Evolutionary conservation across 2,113 vertebrate species (phyloP).

Genomic region (Corvus cornix): DNA sequence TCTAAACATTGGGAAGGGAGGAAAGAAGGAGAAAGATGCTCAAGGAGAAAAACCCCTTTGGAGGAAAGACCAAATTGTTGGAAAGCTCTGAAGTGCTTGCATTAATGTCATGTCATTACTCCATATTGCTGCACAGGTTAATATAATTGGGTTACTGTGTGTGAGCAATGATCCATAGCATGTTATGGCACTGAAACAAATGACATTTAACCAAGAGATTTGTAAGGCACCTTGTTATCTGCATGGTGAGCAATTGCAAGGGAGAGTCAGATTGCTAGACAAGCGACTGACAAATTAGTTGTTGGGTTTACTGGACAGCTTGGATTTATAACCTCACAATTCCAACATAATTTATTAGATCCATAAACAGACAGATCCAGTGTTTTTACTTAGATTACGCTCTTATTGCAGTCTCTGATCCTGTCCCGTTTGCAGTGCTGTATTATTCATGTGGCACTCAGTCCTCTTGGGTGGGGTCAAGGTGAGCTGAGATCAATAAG

Average conservation of each 20-base stretch:
- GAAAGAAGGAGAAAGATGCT: neutral
- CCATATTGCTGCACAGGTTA: constrained; percentile 79
- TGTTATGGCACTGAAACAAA: constrained; percentile 85
- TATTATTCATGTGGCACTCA: constrained; percentile 53
- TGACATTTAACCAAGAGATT: constrained; percentile 86
- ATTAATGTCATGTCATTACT: constrained; percentile 83
- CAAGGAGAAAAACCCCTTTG: constrained; percentile 46
- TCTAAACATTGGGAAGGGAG: neutral
- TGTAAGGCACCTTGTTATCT: constrained; percentile 84
- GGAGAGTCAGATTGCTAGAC: constrained; percentile 69
- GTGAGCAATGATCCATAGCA: constrained; percentile 82
- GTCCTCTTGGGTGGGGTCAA: neutral
- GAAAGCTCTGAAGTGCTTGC: constrained; percentile 67
- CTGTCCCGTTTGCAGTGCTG: constrained; percentile 38
- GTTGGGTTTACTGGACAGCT: constrained; percentile 83
- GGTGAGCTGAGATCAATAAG: neutral
- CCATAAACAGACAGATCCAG: constrained; percentile 77
- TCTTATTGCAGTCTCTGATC: constrained; percentile 68
- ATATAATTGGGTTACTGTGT: constrained; percentile 85
- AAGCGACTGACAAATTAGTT: constrained; percentile 84
- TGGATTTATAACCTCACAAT: constrained; percentile 79
- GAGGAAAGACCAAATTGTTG: constrained; percentile 55
- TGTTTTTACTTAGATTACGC: constrained; percentile 76
- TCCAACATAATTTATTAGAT: constrained; percentile 82
- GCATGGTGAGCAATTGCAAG: constrained; percentile 78